Percentiles rank a stretch among this genome's conserved stretches.
Evolutionary conservation across 2,888 invertebrate genomes (phyloP).

Genomic region (Xestobium rufovillosum): DNA sequence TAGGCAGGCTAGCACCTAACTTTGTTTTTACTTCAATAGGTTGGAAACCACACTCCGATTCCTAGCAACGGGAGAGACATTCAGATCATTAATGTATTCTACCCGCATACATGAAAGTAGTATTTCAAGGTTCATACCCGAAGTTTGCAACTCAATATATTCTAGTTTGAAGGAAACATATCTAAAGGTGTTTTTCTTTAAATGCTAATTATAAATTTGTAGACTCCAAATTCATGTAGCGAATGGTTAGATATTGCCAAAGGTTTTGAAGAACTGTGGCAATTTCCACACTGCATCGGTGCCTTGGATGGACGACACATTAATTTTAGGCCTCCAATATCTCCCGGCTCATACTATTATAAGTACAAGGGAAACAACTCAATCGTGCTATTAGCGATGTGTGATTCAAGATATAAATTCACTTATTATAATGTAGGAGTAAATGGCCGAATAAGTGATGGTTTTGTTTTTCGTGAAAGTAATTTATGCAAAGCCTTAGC

Average conservation of each 20-base stretch:
- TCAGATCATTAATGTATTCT: slow-evolving; percentile 16
- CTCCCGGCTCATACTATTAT: slow-evolving; percentile 18
- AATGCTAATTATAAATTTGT: not conserved
- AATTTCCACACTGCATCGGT: slow-evolving; percentile 4
- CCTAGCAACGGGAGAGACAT: slow-evolving; percentile 17
- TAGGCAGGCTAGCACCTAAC: no score
- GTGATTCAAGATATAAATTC: slow-evolving; percentile 14
- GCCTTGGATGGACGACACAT: slow-evolving; percentile 21
- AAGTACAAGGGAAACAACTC: slow-evolving; percentile 19
- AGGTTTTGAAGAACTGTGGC: slow-evolving; percentile 7
- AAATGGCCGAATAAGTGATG: slow-evolving; percentile 17
- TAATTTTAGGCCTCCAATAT: slow-evolving; percentile 17
- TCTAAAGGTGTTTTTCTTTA: not conserved
- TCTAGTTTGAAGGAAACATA: not conserved
- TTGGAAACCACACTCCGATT: slow-evolving; percentile 13
- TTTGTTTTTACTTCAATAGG: no score
- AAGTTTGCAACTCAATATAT: slow-evolving; percentile 13
- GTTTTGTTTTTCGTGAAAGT: slow-evolving; percentile 14
- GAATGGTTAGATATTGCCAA: slow-evolving; percentile 1
- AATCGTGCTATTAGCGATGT: slow-evolving; percentile 13
- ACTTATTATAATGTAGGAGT: slow-evolving; percentile 14
- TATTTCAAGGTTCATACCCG: slow-evolving; percentile 16
- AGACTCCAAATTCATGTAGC: not conserved
- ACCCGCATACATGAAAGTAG: slow-evolving; percentile 15
- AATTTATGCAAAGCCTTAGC: slow-evolving; percentile 8